These are phyloP conservation scores for Spilogale gracilis DNA, from an alignment of 2,113 vertebrate genomes.

Conservation along the genomic window DNA sequence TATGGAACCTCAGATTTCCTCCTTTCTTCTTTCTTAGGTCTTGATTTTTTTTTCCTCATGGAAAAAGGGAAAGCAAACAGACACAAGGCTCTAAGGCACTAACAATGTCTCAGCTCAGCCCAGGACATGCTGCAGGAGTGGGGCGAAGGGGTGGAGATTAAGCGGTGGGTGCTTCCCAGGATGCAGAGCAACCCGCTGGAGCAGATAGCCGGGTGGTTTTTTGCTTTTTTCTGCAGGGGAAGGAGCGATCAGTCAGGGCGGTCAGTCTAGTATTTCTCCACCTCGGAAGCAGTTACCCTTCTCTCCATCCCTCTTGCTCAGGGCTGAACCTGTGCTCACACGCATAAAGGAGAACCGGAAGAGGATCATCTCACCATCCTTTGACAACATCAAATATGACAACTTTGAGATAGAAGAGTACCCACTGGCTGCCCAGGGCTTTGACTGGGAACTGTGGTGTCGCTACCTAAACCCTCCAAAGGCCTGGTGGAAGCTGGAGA, in stretches of 20 bases:
- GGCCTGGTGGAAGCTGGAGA: slow-evolving; percentile 96
- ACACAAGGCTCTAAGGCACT: background rate
- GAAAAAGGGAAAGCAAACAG: background rate
- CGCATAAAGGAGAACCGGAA: slow-evolving; percentile 98
- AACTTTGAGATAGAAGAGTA: slow-evolving; percentile 99
- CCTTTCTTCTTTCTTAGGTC: slow-evolving; percentile 27
- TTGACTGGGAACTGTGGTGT: slow-evolving; percentile 99
- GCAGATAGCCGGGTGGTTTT: background rate
- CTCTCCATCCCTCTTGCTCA: slow-evolving; percentile 74
- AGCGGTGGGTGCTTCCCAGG: background rate
- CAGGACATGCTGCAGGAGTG: background rate
- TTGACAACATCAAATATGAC: slow-evolving; percentile 99
- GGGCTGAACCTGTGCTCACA: slow-evolving; percentile 97
- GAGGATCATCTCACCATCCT: slow-evolving; percentile 96
- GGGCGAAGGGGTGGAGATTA: background rate
- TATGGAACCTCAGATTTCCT: slow-evolving; percentile 23
- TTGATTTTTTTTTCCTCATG: background rate
- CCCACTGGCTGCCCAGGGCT: slow-evolving; percentile 96
- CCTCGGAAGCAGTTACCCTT: background rate
- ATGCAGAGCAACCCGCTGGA: background rate
- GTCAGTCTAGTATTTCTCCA: background rate
- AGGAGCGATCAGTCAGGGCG: too few relatives aligned
- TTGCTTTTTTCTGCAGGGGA: background rate
- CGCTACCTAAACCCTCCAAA: slow-evolving; percentile 98
- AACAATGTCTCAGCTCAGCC: background rate